Evolutionary conservation across 2,888 invertebrate species (phyloP).

Genomic region (Leptinotarsa haldemani): DNA sequence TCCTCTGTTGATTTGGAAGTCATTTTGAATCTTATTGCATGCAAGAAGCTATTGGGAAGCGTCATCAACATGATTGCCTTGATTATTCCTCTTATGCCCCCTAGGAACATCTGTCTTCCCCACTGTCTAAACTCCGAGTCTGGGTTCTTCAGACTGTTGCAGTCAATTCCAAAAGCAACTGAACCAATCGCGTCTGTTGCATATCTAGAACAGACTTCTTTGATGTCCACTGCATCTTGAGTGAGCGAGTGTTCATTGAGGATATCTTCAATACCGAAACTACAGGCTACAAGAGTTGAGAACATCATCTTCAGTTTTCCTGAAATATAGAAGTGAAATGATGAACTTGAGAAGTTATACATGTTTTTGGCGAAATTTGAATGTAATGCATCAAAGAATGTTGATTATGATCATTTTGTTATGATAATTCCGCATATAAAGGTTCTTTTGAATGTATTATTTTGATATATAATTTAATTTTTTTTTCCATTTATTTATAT

Average conservation of each 20-base stretch:
- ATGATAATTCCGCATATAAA: no score
- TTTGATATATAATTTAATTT: no score
- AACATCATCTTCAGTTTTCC: conserved; percentile 77
- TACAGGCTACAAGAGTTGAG: conserved; percentile 69
- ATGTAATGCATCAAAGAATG: no score
- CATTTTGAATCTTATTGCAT: conserved; percentile 39
- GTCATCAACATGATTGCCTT: neutral
- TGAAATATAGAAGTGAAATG: conserved; percentile 60
- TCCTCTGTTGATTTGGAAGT: conserved; percentile 51
- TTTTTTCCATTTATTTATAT: no score
- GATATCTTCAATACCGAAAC: conserved; percentile 43
- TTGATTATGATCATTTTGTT: no score
- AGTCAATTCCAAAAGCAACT: conserved; percentile 71
- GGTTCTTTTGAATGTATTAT: no score
- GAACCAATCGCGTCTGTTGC: conserved; percentile 71
- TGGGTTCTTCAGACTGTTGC: conserved; percentile 68
- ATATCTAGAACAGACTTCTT: conserved; percentile 68
- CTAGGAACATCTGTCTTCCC: conserved; percentile 44
- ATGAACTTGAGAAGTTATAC: no score
- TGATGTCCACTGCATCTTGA: conserved; percentile 45
- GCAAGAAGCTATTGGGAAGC: conserved; percentile 17
- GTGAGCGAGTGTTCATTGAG: conserved; percentile 33
- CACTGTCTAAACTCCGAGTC: conserved; percentile 65
- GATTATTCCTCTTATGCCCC: neutral
- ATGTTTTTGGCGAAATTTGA: no score